Conservation (phyloP, 92 coral and sea anemone genomes). For the Actinostola sp. region DNA sequence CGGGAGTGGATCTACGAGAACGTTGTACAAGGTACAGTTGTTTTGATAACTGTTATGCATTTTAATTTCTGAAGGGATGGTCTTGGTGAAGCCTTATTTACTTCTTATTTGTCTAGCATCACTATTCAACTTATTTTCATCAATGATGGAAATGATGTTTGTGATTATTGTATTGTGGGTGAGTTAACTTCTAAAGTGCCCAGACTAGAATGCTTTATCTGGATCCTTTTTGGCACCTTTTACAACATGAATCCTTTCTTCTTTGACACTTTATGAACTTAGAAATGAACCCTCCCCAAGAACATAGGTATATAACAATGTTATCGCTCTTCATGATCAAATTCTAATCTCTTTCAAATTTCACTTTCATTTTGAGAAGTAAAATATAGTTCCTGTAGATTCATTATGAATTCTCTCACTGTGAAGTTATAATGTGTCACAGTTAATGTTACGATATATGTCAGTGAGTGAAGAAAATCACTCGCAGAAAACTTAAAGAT, state of each 20-base stretch:
- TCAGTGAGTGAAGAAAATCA: background rate
- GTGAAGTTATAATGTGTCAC: background rate
- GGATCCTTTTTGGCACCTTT: too few relatives aligned
- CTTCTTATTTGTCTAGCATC: background rate
- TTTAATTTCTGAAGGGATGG: slow-evolving; percentile 10
- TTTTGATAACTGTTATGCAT: background rate
- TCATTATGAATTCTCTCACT: background rate
- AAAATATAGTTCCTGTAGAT: background rate
- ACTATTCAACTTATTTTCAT: background rate
- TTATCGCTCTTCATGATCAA: background rate
- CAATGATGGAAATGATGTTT: background rate
- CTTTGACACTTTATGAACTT: too few relatives aligned
- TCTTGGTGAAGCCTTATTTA: background rate
- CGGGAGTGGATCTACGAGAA: slow-evolving; percentile 12
- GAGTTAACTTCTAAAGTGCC: too few relatives aligned
- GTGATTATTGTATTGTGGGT: background rate
- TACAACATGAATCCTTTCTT: too few relatives aligned
- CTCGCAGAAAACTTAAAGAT: background rate
- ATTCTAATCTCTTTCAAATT: background rate
- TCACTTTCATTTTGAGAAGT: background rate
- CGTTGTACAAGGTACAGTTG: slow-evolving; percentile 27
- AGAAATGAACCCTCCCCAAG: too few relatives aligned
- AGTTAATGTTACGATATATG: background rate
- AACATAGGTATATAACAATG: too few relatives aligned
- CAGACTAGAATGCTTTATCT: too few relatives aligned